Evolutionary conservation across 2,888 invertebrate species (phyloP).

Genomic region (Nemoura dubitans): DNA sequence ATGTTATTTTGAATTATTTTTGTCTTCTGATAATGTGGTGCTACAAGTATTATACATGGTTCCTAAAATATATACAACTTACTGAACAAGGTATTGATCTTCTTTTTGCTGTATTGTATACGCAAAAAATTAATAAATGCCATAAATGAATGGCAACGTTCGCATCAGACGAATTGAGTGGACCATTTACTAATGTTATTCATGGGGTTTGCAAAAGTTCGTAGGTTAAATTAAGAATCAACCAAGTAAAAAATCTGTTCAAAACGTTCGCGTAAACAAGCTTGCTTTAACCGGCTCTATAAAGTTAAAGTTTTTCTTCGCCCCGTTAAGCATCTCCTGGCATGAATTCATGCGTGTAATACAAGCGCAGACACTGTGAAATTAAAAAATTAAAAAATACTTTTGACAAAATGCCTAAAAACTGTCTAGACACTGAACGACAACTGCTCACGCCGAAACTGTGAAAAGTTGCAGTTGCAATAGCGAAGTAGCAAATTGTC

Average conservation of each 20-base stretch:
- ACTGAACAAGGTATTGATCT: too few relatives aligned
- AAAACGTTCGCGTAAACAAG: slow-evolving; percentile 3
- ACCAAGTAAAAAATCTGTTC: not conserved
- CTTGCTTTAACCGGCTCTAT: not conserved
- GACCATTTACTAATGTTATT: not conserved
- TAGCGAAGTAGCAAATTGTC: not conserved
- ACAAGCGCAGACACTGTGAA: not conserved
- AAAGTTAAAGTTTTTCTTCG: not conserved
- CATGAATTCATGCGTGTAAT: not conserved
- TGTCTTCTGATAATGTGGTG: too few relatives aligned
- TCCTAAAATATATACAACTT: too few relatives aligned
- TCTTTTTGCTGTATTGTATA: too few relatives aligned
- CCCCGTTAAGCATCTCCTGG: not conserved
- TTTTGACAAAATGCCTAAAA: not conserved
- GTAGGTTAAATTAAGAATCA: not conserved
- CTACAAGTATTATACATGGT: too few relatives aligned
- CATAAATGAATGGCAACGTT: too few relatives aligned
- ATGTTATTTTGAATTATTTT: too few relatives aligned
- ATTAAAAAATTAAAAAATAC: not conserved
- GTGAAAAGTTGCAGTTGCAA: not conserved
- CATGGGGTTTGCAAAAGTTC: not conserved
- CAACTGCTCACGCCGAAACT: not conserved
- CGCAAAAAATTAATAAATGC: too few relatives aligned
- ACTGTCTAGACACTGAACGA: not conserved
- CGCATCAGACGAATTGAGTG: not conserved